Evolutionary conservation across 2,888 invertebrate species (phyloP), one percentile per base, ranked within the genome.

Genomic region (Carabus problematicus): DNA sequence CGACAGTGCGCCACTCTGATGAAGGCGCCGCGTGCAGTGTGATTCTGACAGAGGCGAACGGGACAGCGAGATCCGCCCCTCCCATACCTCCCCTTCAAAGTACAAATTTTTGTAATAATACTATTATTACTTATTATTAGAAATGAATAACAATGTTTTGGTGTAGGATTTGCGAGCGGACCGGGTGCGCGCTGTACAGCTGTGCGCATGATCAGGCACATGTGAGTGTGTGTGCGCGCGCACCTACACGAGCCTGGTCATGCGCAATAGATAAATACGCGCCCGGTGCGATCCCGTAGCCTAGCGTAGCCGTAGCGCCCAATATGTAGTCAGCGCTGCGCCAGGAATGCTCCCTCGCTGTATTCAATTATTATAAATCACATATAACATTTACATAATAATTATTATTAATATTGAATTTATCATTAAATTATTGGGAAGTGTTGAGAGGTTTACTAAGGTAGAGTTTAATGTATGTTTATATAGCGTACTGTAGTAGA

Each of bases 401-500:
- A 69, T 69, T 61, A 59, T 59, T 59, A 69, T 69, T 69, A 69
- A 69, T 62, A 69, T 69, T 69, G 62, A 69, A 69, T 69, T 69
- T 69, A 67, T 67, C 67, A 67, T 67, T 67, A 67, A 67, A 67
- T 77, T 81, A 81, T 80, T 80, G 80, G 80, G 79, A 81, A 79
- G 81, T 81, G 80, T 80, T 80, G 77, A 78, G 77, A 76, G 69
- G 77, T 79, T 72, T 79, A 78, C 79, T 79, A 80, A 79, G 79
- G 80, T 80, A 81, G 80, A 69, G 69, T 62, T 81, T 81, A 80
- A 82, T 79, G 81, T 81, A 79, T 80, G 81, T 80, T 81, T 80
- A 74, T 67, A 80, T 81, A 81, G 81, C 74, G 81, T 82, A 81
- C 81, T 81, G 81, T 81, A 81, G 81, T 82, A 80, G 80, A 59